phyloP scores from a whole-genome alignment of 2,113 vertebrate genomes.

The Syngnathus floridae region DNA sequence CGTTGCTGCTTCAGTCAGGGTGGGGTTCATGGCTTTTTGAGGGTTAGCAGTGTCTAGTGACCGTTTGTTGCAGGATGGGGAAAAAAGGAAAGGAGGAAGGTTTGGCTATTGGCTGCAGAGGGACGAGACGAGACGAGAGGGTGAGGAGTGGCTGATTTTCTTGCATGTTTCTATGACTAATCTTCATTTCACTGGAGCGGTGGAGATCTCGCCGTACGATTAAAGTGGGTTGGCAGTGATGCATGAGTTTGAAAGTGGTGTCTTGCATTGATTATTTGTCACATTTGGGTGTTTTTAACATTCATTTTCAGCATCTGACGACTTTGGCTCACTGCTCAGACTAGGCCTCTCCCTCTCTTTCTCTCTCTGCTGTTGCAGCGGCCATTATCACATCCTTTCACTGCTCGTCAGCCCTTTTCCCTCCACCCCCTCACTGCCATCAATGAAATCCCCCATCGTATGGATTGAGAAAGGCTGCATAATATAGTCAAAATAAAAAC shows the following conservation, averaged over 20 bases:
- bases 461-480: constrained; percentile 1
- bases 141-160: constrained; percentile 68
- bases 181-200: constrained; percentile 31
- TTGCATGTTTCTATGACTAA: constrained; percentile 65
- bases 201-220: constrained; percentile 3
- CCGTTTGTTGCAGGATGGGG: constrained; percentile 61
- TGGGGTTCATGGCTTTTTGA: constrained; percentile 60
- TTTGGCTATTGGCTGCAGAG: constrained; percentile 56
- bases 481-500: neutral
- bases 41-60: constrained; percentile 55
- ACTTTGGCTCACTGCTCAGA: constrained; percentile 44
- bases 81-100: constrained; percentile 61
- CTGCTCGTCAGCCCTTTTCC: constrained; percentile 23
- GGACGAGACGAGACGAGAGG: constrained; percentile 56
- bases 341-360: constrained; percentile 49
- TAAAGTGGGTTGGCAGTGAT: constrained; percentile 21
- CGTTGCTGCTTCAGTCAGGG: constrained; percentile 33
- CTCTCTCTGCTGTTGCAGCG: constrained; percentile 48
- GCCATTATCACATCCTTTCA: constrained; percentile 53
- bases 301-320: constrained; percentile 41
- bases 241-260: constrained; percentile 51
- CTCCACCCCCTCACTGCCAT: constrained; percentile 24
- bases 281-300: constrained; percentile 34
- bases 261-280: constrained; percentile 37
- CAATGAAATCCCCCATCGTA: constrained; percentile 1